These are phyloP conservation scores for Willisornis vidua DNA, from an alignment of 2,113 vertebrate species.

Conservation along the genomic window DNA sequence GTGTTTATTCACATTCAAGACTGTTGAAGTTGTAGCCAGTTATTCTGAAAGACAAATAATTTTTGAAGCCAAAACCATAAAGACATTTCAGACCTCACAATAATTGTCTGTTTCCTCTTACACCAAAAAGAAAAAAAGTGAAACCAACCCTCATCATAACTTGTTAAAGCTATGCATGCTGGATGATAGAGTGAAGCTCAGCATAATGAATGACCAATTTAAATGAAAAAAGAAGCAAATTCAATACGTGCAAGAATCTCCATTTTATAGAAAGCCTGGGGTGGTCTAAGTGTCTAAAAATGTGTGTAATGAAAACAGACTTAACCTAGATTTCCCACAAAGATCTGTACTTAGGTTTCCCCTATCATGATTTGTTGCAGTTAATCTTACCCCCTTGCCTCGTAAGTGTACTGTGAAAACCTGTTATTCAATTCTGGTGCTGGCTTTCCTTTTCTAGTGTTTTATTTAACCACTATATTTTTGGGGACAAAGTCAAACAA, in stretches of 20 bases:
- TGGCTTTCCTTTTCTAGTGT: background rate
- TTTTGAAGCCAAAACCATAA: background rate
- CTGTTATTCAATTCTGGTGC: background rate
- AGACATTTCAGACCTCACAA: background rate
- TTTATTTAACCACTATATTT: background rate
- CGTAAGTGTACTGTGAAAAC: background rate
- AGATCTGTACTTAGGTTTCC: background rate
- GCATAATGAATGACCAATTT: background rate
- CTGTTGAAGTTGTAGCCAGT: background rate
- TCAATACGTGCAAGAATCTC: background rate
- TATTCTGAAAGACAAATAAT: background rate
- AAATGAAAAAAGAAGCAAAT: background rate
- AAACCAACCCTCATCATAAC: background rate
- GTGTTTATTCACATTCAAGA: background rate
- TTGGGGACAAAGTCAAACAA: background rate
- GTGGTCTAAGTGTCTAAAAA: slow-evolving; percentile 38
- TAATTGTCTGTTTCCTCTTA: background rate
- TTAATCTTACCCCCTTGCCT: background rate
- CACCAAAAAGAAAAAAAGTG: background rate
- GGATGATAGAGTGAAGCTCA: background rate
- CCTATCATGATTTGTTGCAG: slow-evolving; percentile 19
- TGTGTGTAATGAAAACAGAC: slow-evolving; percentile 3
- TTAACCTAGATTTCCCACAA: slow-evolving; percentile 11
- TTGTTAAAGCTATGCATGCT: background rate
- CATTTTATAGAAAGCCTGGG: background rate